Evolutionary conservation across 2,888 invertebrate species (phyloP).

Genomic region (Diaprepes abbreviatus): DNA sequence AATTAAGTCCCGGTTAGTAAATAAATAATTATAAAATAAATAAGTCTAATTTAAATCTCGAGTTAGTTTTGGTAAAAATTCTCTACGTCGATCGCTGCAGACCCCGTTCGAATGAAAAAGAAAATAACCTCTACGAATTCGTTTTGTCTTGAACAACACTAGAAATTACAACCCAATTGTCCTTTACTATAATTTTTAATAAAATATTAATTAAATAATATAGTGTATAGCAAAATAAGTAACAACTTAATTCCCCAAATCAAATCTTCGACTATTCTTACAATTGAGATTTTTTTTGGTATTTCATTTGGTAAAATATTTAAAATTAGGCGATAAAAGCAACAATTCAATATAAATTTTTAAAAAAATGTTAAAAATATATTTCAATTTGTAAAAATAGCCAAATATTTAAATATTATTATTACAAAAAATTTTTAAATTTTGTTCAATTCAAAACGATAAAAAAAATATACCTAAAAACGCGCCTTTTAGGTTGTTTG

Average conservation of each 20-base stretch:
- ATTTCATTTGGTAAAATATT: background rate
- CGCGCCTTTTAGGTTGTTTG: constrained; percentile 19
- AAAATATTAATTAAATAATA: constrained; percentile 27
- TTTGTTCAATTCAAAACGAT: constrained; percentile 49
- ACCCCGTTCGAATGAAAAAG: constrained; percentile 7
- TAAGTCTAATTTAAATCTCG: background rate
- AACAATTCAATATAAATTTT: background rate
- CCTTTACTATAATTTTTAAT: constrained; percentile 15
- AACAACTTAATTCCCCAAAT: constrained; percentile 15
- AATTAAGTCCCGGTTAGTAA: constrained; percentile 16
- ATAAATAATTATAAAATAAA: constrained; percentile 23
- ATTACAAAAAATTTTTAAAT: constrained; percentile 9
- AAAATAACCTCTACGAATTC: constrained; percentile 16
- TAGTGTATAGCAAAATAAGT: constrained; percentile 34
- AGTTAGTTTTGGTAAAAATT: constrained; percentile 19
- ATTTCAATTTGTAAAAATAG: constrained; percentile 36
- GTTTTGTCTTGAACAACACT: constrained; percentile 46
- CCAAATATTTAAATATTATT: constrained; percentile 26
- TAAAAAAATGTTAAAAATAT: background rate
- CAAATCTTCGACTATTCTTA: constrained; percentile 38
- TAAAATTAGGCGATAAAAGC: constrained; percentile 19
- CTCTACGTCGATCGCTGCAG: background rate
- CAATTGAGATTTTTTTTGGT: constrained; percentile 5
- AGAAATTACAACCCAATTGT: constrained; percentile 10
- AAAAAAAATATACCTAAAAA: constrained; percentile 29